These are phyloP conservation scores for Pseudopodoces humilis DNA, from an alignment of 2,113 vertebrate genomes.

Conservation along the genomic window DNA sequence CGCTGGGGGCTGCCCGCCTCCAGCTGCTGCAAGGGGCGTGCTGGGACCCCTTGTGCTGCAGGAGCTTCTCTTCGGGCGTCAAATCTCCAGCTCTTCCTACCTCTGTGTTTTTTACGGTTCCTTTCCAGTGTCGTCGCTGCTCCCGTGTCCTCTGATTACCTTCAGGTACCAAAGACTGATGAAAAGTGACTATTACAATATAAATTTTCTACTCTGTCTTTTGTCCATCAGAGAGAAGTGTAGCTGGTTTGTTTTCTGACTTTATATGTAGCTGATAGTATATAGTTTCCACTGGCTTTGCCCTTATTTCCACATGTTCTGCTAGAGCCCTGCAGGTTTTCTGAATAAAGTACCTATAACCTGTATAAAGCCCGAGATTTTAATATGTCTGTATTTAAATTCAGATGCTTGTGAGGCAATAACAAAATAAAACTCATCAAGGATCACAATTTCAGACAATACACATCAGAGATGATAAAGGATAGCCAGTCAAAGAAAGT, in stretches of 20 bases:
- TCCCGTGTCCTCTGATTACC: not conserved
- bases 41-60: not conserved
- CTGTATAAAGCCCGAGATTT: not conserved
- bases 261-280: not conserved
- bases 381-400: not conserved
- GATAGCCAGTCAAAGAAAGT: not conserved
- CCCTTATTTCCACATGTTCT: not conserved
- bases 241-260: not conserved
- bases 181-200: not conserved
- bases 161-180: not conserved
- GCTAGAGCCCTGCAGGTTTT: not conserved
- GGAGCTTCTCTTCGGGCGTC: not conserved
- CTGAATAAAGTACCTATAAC: not conserved
- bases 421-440: not conserved
- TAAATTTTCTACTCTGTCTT: not conserved
- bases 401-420: not conserved
- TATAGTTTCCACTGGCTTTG: not conserved
- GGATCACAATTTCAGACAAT: not conserved
- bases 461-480: not conserved
- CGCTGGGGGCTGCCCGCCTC: fast-evolving
- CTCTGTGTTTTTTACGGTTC: not conserved
- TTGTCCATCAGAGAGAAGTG: not conserved
- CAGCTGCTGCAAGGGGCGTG: not conserved
- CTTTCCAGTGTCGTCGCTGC: not conserved
- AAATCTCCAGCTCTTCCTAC: not conserved